Base-by-base conservation (phyloP, 2,888 invertebrate species). In the Drosophila quasianomalipes region DNA sequence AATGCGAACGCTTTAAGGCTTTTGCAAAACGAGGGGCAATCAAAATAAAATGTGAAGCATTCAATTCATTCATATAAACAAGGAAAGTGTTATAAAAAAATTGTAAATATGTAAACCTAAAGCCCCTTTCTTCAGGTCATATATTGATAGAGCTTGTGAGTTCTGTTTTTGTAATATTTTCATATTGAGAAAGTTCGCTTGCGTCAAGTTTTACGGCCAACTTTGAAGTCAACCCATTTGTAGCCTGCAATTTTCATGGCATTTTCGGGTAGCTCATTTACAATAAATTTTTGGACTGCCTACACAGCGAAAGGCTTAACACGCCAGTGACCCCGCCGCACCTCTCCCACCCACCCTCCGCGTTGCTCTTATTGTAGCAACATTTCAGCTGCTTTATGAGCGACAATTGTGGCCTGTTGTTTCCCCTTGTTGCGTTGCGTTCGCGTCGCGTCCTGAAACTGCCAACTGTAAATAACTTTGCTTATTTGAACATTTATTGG, bases 401-500 rank as follows among this genome's bases (percentile, higher is more conserved):
- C 85, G 75, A 74, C 86, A 85, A 81, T 83, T 87, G 83, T 81
- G 84, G 67, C 83, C 75, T 74, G 69, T 54, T 35, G 41, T 58
- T 33, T 47, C 41, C 41, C 31, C 41, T n/a, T 30, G 22, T 28
- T 64, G 72, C 59, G 57, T 28, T 58, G 60, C 62, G 28, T 39
- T 55, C 28, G 19, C 37, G 28, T 33, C 55, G 68, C 53, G 33
- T 9, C 26, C 12, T 26, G 37, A n/a, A 71, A 65, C 74, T 74
- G 79, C 31, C 70, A 76, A 76, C 82, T 83, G 85, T 86, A 86
- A 87, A 87, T 85, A 87, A 87, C 85, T 85, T 88, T 85, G 74
- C 82, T 81, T 85, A 86, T 87, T 85, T 84, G 81, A 83, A 88
- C 87, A 88, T 87, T 87, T 87, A 87, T 87, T 86, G 89, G 83